Base-by-base conservation (phyloP, 2,797 vertebrate species). In the Bradypodion ventrale region DNA sequence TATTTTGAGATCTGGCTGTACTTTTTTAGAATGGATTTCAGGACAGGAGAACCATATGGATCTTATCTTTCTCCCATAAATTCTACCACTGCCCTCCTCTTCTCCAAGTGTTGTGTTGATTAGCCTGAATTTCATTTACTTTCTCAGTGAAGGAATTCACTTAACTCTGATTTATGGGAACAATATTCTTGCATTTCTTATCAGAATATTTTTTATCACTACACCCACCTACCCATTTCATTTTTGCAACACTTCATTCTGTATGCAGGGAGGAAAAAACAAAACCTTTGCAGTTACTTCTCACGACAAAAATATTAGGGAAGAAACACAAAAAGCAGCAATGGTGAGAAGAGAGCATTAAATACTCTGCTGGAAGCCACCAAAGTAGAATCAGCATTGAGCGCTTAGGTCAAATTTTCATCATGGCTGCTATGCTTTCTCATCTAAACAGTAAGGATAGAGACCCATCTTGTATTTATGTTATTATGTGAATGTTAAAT, bases 211-310 rank as follows among this genome's bases (percentile, higher is more conserved):
- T 89, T 83, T 59, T 56, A 76, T 75, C 49, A 72, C 74, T 70
- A 87, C 82, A 91, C 88, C 83, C 87, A 90, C 56, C 90, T 88
- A 86, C 86, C 7, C 21, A 80, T 76, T 83, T 89, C 90, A 76
- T 87, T 91, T 63, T 66, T 75, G 56, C 25, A 78, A 42, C 69
- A 21, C 46, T 13, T 56, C 32, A 25, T 37, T 37, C 32, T 35
- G 15, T 35, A 59, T 7, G 23, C 25, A 65, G 12, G 29, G 27
- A n/a, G 27, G 7, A n/a, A 23, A 23, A 66, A 44, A 3, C 9
- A 19, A 52, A 29, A 32, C 3, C 1, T 46, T 25, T 19, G 62
- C 40, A 65, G 65, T 65, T 78, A 78, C 40, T 42, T 59, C 37
- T 62, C 27, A 27, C 65, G 40, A 16, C 25, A 65, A 78, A 78